Evolutionary conservation across 2,888 invertebrate species (phyloP), one percentile per base, ranked within the genome.

Genomic region (Ypsolopha scabrella): DNA sequence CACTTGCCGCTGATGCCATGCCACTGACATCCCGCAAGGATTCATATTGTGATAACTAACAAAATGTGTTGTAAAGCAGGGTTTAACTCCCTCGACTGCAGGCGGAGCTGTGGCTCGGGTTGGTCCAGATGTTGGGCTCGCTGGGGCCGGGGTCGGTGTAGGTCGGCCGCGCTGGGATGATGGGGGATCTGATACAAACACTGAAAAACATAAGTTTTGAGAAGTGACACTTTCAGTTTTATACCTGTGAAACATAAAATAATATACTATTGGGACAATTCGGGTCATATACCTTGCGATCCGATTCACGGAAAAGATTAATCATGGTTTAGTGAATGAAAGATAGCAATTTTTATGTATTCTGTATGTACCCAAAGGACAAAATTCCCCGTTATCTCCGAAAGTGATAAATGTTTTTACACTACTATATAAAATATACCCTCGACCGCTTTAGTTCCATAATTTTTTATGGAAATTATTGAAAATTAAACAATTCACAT

Each of bases 111-210:
- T 77, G 67, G 0, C 77, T 72, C 53, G 92, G 91, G 75, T 93
- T 93, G 49, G 90, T 93, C 94, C 94, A 94, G 61, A 94, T 90
- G 70, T 86, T 82, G 13, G 75, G 55, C 34, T 61, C 78, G 39
- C 54, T 68, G 48, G 67, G 62, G 2, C 75, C 74, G 41, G 53
- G 82, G 87, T 91, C 90, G 0, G 93, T 92, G 65, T 93, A 90
- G 0, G 93, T 89, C 11, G 94, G 90, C 47, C 93, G 87, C 13
- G 93, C 92, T 41, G 93, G 92, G 66, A 94, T 93, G 62, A 95
- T 89, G 1, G 95, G 95, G 1, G 94, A 94, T 57, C 95, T 90
- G 59, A 93, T 90, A 78, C 94, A 94, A 44, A 93, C 94, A 60
- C 94, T 94, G 86, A 7, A 41, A 60, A 63, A 24, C 24, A 24